Conservation (phyloP, 1,140 invertebrate genomes). For the Caenorhabditis brenneri region DNA sequence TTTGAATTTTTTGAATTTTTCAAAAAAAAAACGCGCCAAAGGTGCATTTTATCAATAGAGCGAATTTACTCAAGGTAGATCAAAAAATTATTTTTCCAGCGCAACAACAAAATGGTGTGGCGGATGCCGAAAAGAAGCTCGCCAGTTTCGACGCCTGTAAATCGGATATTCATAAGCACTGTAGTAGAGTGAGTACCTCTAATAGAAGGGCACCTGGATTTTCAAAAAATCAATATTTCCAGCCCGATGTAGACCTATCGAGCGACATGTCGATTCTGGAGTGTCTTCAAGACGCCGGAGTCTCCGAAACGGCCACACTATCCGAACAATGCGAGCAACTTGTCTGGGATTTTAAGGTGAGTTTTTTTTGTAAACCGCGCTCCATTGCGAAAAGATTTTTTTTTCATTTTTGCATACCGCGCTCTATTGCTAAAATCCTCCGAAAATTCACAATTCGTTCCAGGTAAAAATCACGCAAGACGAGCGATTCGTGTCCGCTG, state of each 20-base stretch:
- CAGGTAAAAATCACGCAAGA: conserved; percentile 80
- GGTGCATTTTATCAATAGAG: too few species aligned
- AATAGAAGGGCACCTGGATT: neutral
- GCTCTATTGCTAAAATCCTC: conserved; percentile 76
- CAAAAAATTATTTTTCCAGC: too few species aligned
- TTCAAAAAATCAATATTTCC: neutral
- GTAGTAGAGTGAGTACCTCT: conserved; percentile 51
- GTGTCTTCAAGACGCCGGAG: conserved; percentile 69
- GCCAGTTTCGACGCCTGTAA: conserved; percentile 50
- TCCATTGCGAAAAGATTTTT: neutral
- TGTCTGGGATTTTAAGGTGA: conserved; percentile 70
- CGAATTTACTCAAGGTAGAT: too few species aligned
- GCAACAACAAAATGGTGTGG: neutral
- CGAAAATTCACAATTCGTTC: too few species aligned
- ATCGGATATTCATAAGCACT: conserved; percentile 61
- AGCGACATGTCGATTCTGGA: conserved; percentile 69
- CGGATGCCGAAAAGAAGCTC: neutral
- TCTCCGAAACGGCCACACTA: conserved; percentile 60
- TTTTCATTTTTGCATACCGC: conserved; percentile 52
- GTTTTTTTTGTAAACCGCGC: neutral
- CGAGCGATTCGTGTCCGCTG: conserved; percentile 78
- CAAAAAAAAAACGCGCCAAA: neutral
- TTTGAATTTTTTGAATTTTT: too few species aligned
- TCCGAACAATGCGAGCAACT: conserved; percentile 59
- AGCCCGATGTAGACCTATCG: conserved; percentile 63